Evolutionary conservation across 2,888 invertebrate species (phyloP), one percentile per base, ranked within the genome.

Genomic region (Idaea aversata): DNA sequence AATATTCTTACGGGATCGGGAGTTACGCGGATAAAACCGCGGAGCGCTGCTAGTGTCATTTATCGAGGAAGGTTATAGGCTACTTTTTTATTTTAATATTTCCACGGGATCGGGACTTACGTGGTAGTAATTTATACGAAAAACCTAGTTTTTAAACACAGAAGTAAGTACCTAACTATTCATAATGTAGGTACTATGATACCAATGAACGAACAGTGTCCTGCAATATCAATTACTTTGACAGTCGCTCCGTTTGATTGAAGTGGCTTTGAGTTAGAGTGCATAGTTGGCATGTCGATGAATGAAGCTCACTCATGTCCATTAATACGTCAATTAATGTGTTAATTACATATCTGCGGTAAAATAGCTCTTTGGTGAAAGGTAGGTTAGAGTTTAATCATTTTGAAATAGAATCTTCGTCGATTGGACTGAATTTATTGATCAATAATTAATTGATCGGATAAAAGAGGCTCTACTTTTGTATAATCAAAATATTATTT

Each of bases 201-300:
- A 13, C 3, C 7, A 47, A 47, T 47, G 47, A 47, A 47, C 47
- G 47, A 25, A 13, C 47, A 47, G 47, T 10, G 10, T 10, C 47
- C 47, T 47, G 6, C 13, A 47, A 47, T 47, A 47, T 47, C 13
- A 47, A 47, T 63, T 67, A 66, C 64, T 68, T 70, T 69, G 70
- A 69, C 73, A 70, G 65, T 67, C 61, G 70, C 70, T 72, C 69
- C 70, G 65, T 68, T 25, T 63, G 63, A 15, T 47, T 47, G 47
- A 47, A 47, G 47, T 47, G 47, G 47, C 47, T 47, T 47, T 3
- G 47, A 47, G 47, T 15, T 61, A 34, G 35, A 36, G 35, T 35
- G 25, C 34, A 38, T 25, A 59, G 15, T 34, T 25, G 66, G 63
- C 67, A 59, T n/a, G 38, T 61, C 47, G 47, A 47, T 47, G 47